Percentiles rank a stretch among this genome's conserved stretches.
Evolutionary conservation across 2,797 vertebrate genomes (phyloP).

Genomic region (Poeciliopsis gracilis): DNA sequence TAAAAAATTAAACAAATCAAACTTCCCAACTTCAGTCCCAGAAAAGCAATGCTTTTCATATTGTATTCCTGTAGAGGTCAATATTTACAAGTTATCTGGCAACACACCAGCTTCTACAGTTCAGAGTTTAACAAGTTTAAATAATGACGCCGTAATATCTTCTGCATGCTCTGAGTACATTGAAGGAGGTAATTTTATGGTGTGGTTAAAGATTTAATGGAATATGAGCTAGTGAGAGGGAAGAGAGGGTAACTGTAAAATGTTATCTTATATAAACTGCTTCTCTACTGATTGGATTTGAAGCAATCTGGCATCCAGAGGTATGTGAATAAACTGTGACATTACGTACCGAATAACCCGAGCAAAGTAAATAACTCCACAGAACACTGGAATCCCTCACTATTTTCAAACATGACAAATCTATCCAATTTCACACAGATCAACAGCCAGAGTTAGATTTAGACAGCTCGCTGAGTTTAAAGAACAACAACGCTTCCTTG

Average conservation of each 20-base stretch:
- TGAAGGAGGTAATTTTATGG: constrained; percentile 34
- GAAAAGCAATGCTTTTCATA: not conserved
- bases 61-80: not conserved
- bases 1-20: not conserved
- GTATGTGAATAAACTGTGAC: constrained; percentile 15
- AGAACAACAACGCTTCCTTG: constrained; percentile 48
- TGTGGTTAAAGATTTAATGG: constrained; percentile 25
- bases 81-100: constrained; percentile 6
- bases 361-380: constrained; percentile 21
- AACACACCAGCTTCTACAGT: constrained; percentile 13
- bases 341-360: constrained; percentile 6
- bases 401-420: constrained; percentile 50
- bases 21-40: not conserved
- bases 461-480: constrained; percentile 51
- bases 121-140: constrained; percentile 36
- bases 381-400: constrained; percentile 21
- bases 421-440: constrained; percentile 53
- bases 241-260: constrained; percentile 27
- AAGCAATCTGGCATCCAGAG: constrained; percentile 20
- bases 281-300: constrained; percentile 41
- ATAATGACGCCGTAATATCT: constrained; percentile 25
- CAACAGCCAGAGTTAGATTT: constrained; percentile 41
- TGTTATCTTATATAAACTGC: constrained; percentile 27
- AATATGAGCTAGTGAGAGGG: constrained; percentile 26
- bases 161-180: constrained; percentile 24